phyloP scores from a whole-genome alignment of 1,140 invertebrate species.

The Heliconius melpomene region DNA sequence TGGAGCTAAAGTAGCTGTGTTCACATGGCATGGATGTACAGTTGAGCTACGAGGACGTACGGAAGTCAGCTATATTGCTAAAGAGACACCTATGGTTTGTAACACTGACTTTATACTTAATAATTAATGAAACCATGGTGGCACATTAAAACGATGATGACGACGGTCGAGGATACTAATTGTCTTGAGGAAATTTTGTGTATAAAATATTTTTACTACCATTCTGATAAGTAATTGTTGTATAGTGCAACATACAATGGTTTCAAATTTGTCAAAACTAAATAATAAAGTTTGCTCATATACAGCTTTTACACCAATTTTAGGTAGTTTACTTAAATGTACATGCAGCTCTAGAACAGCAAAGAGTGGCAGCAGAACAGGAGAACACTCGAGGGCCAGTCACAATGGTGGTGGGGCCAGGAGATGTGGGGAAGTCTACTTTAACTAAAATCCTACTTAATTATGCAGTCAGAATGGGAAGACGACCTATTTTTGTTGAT shows the following conservation, averaged over 20 bases:
- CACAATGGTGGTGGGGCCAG: constrained; percentile 95
- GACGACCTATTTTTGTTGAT: constrained; percentile 95
- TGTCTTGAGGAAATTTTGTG: too few species aligned
- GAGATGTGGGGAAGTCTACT: constrained; percentile 98
- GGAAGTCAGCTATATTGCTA: constrained; percentile 96
- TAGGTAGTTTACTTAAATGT: constrained; percentile 94
- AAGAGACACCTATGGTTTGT: constrained; percentile 95
- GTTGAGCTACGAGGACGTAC: constrained; percentile 92
- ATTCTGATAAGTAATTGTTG: too few species aligned
- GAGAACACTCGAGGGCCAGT: constrained; percentile 89
- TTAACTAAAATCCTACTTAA: constrained; percentile 95
- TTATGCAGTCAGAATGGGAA: constrained; percentile 94
- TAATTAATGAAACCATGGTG: too few species aligned
- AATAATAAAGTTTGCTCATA: too few species aligned
- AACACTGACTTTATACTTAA: not conserved
- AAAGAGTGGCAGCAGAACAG: constrained; percentile 90
- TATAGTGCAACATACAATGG: too few species aligned
- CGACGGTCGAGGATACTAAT: too few species aligned
- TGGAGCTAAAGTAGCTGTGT: constrained; percentile 97
- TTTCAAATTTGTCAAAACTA: too few species aligned
- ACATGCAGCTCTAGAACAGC: constrained; percentile 95
- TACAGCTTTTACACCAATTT: constrained; percentile 18
- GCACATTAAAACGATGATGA: too few species aligned
- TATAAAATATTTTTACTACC: too few species aligned
- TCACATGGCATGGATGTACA: constrained; percentile 97